These are phyloP conservation scores for Drosophila persimilis DNA, from an alignment of 1,140 invertebrate species.

Conservation along the genomic window DNA sequence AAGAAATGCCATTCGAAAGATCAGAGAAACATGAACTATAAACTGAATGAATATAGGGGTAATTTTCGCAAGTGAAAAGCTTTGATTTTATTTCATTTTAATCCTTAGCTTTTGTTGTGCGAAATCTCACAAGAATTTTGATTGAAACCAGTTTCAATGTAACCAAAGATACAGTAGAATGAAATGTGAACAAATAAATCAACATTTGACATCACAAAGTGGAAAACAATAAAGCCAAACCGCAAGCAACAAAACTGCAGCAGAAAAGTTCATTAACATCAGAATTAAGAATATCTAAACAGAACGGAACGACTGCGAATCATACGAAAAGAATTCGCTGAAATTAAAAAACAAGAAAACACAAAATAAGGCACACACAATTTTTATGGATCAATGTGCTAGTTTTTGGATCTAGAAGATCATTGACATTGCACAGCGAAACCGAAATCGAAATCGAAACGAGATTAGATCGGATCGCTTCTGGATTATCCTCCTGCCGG, in stretches of 20 bases:
- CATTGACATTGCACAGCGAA: constrained; percentile 51
- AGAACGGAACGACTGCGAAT: constrained; percentile 37
- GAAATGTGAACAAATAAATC: constrained; percentile 56
- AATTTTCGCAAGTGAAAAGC: neutral
- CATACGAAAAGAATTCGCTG: constrained; percentile 28
- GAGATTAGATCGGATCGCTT: constrained; percentile 57
- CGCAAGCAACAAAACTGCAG: constrained; percentile 18
- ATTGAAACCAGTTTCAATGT: constrained; percentile 41
- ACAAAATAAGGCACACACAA: neutral
- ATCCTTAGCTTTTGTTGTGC: neutral
- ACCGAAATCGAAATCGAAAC: constrained; percentile 24
- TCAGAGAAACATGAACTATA: no score
- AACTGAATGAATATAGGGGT: neutral
- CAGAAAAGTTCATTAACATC: constrained; percentile 59
- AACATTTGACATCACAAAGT: constrained; percentile 61
- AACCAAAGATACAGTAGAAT: neutral
- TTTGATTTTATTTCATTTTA: neutral
- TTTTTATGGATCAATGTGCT: constrained; percentile 62
- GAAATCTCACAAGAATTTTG: constrained; percentile 11
- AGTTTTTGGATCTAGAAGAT: constrained; percentile 42
- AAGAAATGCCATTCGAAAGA: neutral
- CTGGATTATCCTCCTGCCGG: neutral
- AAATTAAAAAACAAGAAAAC: constrained; percentile 16
- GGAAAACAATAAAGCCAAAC: constrained; percentile 11
- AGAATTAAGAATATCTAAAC: constrained; percentile 57